A percentile compares a stretch with the other conserved stretches of the same genome.
These are phyloP conservation scores for Alouatta palliata DNA, from an alignment of 2,113 vertebrate genomes.

Conservation along the genomic window DNA sequence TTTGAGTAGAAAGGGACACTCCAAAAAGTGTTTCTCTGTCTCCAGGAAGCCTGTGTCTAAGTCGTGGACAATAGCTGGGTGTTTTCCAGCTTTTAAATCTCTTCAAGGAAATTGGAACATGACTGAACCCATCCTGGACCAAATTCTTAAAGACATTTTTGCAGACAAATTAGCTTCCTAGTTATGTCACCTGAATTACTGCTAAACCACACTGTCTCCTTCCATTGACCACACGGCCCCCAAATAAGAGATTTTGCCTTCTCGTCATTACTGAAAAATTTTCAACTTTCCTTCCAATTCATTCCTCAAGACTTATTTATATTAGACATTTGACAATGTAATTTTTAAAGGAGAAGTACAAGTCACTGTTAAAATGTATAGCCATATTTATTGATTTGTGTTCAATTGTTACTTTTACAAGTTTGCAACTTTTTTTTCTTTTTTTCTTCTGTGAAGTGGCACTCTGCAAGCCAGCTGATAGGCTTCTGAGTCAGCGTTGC, in stretches of 20 bases:
- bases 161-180: constrained; percentile 49
- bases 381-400: background rate
- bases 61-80: constrained; percentile 31
- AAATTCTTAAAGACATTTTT: constrained; percentile 4
- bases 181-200: constrained; percentile 40
- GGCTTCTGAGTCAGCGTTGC: constrained; percentile 1
- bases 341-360: background rate
- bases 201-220: constrained; percentile 49
- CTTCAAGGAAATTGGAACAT: constrained; percentile 40
- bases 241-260: background rate
- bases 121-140: constrained; percentile 35
- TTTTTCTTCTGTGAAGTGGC: background rate
- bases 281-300: background rate
- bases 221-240: background rate
- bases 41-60: constrained; percentile 43
- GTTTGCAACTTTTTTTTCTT: background rate
- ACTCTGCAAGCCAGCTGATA: background rate
- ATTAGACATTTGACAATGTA: background rate
- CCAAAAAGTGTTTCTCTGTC: background rate
- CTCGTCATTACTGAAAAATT: background rate
- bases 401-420: background rate
- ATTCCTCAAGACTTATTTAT: background rate
- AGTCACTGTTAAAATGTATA: background rate
- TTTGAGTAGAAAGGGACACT: background rate
- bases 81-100: constrained; percentile 56